phyloP scores from a whole-genome alignment of 2,113 vertebrate genomes.

The Hemicordylus capensis region DNA sequence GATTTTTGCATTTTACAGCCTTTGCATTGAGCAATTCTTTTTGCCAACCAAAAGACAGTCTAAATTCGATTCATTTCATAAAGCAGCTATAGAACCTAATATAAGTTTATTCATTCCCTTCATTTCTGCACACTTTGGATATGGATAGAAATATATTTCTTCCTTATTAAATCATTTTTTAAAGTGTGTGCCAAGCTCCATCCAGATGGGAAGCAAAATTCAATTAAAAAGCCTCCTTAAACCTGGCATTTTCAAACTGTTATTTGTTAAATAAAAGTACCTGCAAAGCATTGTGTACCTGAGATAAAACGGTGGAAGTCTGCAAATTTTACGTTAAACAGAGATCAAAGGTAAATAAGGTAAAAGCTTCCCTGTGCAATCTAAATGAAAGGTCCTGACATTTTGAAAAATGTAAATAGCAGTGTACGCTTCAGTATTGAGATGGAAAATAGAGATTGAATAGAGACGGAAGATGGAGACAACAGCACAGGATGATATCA shows the following conservation, averaged over 20 bases:
- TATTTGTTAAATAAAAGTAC: constrained; percentile 31
- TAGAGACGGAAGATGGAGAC: not conserved
- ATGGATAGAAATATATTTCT: not conserved
- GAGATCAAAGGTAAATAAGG: constrained; percentile 18
- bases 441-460: constrained; percentile 18
- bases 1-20: not conserved
- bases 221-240: not conserved
- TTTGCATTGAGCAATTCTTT: not conserved
- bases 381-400: constrained; percentile 16
- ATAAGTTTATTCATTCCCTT: not conserved
- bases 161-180: not conserved
- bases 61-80: not conserved
- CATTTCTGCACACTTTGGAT: not conserved
- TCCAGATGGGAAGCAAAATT: not conserved
- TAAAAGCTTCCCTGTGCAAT: constrained; percentile 9
- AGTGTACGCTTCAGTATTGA: not conserved
- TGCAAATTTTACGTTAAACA: constrained; percentile 22
- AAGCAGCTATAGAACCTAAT: not conserved
- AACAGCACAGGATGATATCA: not conserved
- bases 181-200: not conserved
- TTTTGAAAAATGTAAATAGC: constrained; percentile 8
- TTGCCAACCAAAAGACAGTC: not conserved
- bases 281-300: not conserved
- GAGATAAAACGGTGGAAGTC: constrained; percentile 10
- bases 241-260: constrained; percentile 15